Evolutionary conservation across 2,113 vertebrate genomes (phyloP).

Genomic region (Herpetotheres cachinnans): DNA sequence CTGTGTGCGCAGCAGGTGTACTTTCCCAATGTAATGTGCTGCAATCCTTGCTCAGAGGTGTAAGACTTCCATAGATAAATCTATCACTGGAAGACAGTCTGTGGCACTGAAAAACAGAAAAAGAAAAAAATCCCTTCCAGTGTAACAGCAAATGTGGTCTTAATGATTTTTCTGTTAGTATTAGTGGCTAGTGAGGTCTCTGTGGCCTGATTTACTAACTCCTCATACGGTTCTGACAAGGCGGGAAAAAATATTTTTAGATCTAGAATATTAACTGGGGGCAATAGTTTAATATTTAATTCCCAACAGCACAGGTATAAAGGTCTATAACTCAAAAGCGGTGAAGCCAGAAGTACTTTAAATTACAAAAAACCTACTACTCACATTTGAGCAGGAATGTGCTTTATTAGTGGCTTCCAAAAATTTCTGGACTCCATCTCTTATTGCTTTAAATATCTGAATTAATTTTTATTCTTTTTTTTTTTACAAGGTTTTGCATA

Average conservation of each 20-base stretch:
- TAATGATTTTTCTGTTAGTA: neutral
- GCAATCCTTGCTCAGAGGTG: neutral
- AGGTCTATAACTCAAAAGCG: neutral
- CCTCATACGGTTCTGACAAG: neutral
- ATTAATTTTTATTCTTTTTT: neutral
- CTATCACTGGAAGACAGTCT: neutral
- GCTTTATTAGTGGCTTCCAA: neutral
- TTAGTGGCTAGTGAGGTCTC: neutral
- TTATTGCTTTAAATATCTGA: neutral
- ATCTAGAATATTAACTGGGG: neutral
- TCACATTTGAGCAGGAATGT: neutral
- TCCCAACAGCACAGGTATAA: neutral
- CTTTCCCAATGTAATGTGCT: neutral
- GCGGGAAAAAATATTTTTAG: neutral
- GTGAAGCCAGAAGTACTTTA: neutral
- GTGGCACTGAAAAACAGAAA: neutral
- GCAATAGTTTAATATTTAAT: neutral
- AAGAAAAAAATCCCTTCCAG: neutral
- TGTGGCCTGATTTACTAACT: neutral
- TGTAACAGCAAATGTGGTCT: neutral
- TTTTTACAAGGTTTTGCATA: neutral
- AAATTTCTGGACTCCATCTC: neutral
- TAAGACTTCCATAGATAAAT: neutral
- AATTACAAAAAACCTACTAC: neutral
- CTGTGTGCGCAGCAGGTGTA: fast-evolving